Evolutionary conservation across 2,888 invertebrate species (phyloP).

Genomic region (Polydesmus complanatus): DNA sequence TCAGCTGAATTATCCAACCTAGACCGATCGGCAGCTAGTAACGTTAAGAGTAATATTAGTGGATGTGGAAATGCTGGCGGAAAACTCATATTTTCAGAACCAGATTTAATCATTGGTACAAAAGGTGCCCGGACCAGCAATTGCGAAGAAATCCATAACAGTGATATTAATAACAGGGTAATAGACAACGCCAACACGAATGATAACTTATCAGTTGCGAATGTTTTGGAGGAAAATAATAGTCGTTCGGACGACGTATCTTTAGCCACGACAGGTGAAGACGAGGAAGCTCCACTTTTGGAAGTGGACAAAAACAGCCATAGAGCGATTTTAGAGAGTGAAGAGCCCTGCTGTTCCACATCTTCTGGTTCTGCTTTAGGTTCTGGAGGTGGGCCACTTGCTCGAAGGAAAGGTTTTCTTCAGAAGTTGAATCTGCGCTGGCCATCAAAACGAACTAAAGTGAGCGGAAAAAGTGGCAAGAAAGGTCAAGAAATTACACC

Average conservation of each 20-base stretch:
- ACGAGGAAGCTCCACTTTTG: not conserved
- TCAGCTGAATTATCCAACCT: too few relatives aligned
- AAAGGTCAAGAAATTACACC: conserved; percentile 22
- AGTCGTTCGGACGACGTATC: not conserved
- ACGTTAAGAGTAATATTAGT: not conserved
- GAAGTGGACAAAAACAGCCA: not conserved
- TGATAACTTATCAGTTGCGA: not conserved
- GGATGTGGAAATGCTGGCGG: not conserved
- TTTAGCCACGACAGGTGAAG: not conserved
- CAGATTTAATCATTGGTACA: conserved; percentile 22
- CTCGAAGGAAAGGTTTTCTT: conserved; percentile 25
- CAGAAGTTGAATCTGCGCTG: conserved; percentile 25
- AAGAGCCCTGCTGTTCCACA: not conserved
- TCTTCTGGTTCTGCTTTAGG: too few relatives aligned
- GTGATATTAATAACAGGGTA: not conserved
- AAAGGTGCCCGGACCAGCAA: conserved; percentile 16
- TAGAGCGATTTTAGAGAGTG: not conserved
- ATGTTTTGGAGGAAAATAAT: not conserved
- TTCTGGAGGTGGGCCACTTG: not conserved
- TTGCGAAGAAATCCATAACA: too few relatives aligned
- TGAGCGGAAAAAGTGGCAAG: conserved; percentile 14
- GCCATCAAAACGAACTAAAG: conserved; percentile 23
- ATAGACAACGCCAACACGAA: not conserved
- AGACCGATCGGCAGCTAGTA: too few relatives aligned
- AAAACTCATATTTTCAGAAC: conserved; percentile 17